phyloP scores from a whole-genome alignment of 2,888 invertebrate genomes.

The Tribolium freemani region DNA sequence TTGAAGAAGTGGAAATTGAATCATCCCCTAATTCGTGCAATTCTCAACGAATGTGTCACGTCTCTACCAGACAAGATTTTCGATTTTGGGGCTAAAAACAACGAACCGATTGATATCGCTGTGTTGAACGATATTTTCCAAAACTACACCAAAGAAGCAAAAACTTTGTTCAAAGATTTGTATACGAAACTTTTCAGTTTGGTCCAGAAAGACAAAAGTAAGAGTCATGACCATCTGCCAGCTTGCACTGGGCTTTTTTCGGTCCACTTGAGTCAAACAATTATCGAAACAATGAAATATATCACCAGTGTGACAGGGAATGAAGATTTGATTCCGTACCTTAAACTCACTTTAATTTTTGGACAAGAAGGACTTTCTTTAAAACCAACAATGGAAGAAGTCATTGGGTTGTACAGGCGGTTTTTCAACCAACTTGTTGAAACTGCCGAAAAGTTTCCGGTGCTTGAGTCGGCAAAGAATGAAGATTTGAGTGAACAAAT shows the following conservation, averaged over 20 bases:
- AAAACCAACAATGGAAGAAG: slow-evolving; percentile 72
- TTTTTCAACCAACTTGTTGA: slow-evolving; percentile 67
- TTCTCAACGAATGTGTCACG: slow-evolving; percentile 71
- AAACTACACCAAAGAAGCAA: slow-evolving; percentile 52
- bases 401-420: slow-evolving; percentile 72
- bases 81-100: slow-evolving; percentile 56
- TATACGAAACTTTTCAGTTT: slow-evolving; percentile 53
- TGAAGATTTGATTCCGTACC: slow-evolving; percentile 73
- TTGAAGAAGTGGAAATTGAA: slow-evolving; percentile 73
- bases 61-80: slow-evolving; percentile 72
- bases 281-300: slow-evolving; percentile 77
- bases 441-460: slow-evolving; percentile 65
- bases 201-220: slow-evolving; percentile 51
- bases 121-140: slow-evolving; percentile 54
- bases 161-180: slow-evolving; percentile 52
- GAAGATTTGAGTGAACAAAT: slow-evolving; percentile 48
- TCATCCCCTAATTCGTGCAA: slow-evolving; percentile 75
- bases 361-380: slow-evolving; percentile 63
- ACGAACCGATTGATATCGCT: slow-evolving; percentile 52
- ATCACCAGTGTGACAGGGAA: slow-evolving; percentile 72
- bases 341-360: slow-evolving; percentile 69
- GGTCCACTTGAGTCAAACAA: slow-evolving; percentile 76
- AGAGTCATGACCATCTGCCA: slow-evolving; percentile 43
- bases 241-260: slow-evolving; percentile 68
- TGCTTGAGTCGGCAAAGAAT: slow-evolving; percentile 57